Conservation (phyloP, 2,888 invertebrate species). For the Pandemis heparana region DNA sequence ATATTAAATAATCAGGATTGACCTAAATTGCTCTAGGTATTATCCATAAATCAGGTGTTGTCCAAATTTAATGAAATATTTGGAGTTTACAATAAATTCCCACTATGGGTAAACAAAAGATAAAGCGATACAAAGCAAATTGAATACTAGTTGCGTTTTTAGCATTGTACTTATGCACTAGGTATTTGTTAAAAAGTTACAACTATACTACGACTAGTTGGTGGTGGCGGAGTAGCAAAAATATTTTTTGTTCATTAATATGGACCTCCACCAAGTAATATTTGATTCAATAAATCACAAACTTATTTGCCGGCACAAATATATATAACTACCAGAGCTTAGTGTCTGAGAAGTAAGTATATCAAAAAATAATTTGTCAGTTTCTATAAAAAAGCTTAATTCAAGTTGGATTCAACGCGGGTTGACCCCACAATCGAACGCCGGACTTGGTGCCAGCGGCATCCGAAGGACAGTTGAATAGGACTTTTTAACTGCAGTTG, state of each 20-base stretch:
- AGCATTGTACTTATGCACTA: too few relatives aligned
- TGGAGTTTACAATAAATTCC: background rate
- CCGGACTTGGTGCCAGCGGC: slow-evolving; percentile 7
- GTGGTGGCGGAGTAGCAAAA: too few relatives aligned
- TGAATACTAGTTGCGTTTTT: too few relatives aligned
- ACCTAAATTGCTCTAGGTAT: background rate
- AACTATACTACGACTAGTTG: too few relatives aligned
- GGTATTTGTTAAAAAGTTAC: too few relatives aligned
- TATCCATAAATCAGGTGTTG: background rate
- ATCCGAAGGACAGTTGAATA: slow-evolving; percentile 28
- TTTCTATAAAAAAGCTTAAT: background rate
- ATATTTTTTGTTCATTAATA: too few relatives aligned
- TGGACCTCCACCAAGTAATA: too few relatives aligned
- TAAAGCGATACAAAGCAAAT: too few relatives aligned
- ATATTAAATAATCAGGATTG: background rate
- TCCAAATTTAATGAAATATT: background rate
- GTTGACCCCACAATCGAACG: background rate
- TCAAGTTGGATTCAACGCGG: background rate
- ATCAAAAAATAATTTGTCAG: background rate
- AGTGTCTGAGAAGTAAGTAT: too few relatives aligned
- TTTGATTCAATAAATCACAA: too few relatives aligned
- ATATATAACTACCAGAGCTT: background rate
- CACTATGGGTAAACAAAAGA: too few relatives aligned
- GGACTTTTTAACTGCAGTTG: slow-evolving; percentile 31
- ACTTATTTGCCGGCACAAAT: too few relatives aligned